Evolutionary conservation across 2,797 vertebrate species (phyloP).

Genomic region (Oreochromis mossambicus): DNA sequence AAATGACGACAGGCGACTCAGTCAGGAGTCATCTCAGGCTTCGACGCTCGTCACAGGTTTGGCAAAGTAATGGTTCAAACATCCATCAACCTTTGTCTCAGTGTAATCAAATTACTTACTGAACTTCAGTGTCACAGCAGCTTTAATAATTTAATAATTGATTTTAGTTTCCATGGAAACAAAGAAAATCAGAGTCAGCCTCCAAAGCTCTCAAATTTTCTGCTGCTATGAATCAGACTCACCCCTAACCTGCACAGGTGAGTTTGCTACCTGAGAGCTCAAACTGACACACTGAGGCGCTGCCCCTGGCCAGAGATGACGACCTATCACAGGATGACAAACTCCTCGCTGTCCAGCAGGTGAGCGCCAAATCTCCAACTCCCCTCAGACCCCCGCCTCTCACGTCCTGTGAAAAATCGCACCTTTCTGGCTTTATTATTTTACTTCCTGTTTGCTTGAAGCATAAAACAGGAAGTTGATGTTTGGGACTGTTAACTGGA

Average conservation of each 20-base stretch:
- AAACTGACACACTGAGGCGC: background rate
- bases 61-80: background rate
- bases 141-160: too few species aligned
- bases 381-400: background rate
- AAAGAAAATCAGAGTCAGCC: background rate
- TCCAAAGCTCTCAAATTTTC: background rate
- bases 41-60: background rate
- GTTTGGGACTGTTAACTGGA: background rate
- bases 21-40: fast-evolving
- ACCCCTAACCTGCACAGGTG: background rate
- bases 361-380: background rate
- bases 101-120: background rate
- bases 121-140: background rate
- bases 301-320: fast-evolving
- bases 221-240: background rate
- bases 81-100: background rate
- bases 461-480: background rate
- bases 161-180: background rate
- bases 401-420: background rate
- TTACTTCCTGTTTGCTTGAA: background rate
- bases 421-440: background rate
- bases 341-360: too few species aligned
- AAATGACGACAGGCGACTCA: background rate
- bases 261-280: background rate
- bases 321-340: background rate